Percentiles rank a stretch among this genome's conserved stretches.
Conservation (phyloP, 2,797 vertebrate species). For the Spea hammondii region DNA sequence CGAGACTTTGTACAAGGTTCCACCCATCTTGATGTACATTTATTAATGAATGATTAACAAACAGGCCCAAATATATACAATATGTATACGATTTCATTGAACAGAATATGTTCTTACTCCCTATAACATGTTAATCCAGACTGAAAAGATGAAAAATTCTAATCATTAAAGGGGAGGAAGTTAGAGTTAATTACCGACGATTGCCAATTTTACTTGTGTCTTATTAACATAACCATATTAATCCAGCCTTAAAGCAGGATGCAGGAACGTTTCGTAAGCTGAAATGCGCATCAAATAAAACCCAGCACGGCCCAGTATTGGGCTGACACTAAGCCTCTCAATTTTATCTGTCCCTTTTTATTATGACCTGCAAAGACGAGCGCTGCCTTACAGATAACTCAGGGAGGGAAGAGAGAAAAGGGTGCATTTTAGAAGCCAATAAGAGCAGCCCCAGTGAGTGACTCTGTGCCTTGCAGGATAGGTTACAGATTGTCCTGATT, state of each 20-base stretch:
- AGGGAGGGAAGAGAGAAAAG: constrained; percentile 37
- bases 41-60: too few species aligned
- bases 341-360: constrained; percentile 51
- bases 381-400: constrained; percentile 41
- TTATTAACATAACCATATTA: constrained; percentile 79
- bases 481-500: constrained; percentile 51
- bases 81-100: too few species aligned
- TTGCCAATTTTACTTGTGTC: constrained; percentile 74
- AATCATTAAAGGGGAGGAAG: constrained; percentile 59
- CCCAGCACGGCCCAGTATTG: constrained; percentile 44
- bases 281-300: constrained; percentile 41
- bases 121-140: background rate
- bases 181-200: constrained; percentile 75
- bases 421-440: constrained; percentile 31
- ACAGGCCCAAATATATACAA: too few species aligned
- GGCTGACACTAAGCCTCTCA: constrained; percentile 50
- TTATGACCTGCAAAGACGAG: constrained; percentile 48
- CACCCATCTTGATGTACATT: too few species aligned
- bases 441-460: constrained; percentile 36
- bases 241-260: constrained; percentile 74
- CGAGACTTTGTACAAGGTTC: too few species aligned
- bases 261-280: constrained; percentile 49
- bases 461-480: constrained; percentile 43
- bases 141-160: constrained; percentile 55
- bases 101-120: background rate